Base-by-base conservation (phyloP, 2,797 vertebrate species). In the Neosilurus mollespiculum region DNA sequence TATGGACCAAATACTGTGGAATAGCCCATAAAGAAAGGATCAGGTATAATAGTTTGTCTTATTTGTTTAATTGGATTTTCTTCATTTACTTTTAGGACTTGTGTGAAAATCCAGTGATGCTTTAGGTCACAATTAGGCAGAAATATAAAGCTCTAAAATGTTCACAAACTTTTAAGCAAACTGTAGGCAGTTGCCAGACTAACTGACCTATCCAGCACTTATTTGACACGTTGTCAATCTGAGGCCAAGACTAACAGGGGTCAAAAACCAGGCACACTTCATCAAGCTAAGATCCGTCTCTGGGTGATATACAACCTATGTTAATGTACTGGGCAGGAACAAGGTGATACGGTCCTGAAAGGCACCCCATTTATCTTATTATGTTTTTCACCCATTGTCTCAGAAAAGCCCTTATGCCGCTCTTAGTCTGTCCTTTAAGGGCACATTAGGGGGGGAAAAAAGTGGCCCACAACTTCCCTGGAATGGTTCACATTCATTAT, bases 401-500 rank as follows among this genome's bases (percentile, higher is more conserved):
- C 88, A 88, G 80, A 86, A 73, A 67, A 86, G 83, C 86, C 90
- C 91, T 90, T 87, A 90, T 93, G 88, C 88, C 71, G 87, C 78
- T 77, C 30, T 78, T 82, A 91, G 89, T 90, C 83, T 78, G 89
- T 90, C 62, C 75, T 93, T 93, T 92, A 91, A 90, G 93, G 90
- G 90, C 86, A 91, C 84, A 87, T 91, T 92, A 91, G 91, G 86
- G 91, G 49, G 26, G 22, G 43, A 72, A 54, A 90, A 93, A 92
- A 90, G 88, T 90, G 89, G 81, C 86, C 81, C 85, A 87, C 89
- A 91, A 89, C 84, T 88, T 88, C 84, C 83, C 80, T 87, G 91
- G 91, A 94, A 94, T 91, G 91, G 91, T 91, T 91, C 89, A 92
- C 90, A 92, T 94, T 90, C 91, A 94, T 95, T 94, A 94, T 94